Evolutionary conservation across 2,797 vertebrate species (phyloP).

Genomic region (Pristis pectinata): DNA sequence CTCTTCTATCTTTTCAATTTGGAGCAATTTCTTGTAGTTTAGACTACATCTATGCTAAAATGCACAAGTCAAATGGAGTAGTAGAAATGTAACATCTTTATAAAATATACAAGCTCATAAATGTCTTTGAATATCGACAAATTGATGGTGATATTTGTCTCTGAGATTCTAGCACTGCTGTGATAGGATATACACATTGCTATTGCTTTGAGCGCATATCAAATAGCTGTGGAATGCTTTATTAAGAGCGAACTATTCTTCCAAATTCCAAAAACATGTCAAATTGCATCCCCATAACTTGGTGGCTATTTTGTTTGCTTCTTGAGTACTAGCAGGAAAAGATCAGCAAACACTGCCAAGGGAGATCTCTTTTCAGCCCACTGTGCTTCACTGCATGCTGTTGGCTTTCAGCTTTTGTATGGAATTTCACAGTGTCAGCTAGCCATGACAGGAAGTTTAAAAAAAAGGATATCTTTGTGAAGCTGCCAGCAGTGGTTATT

Average conservation of each 20-base stretch:
- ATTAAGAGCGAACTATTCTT: slow-evolving; percentile 18
- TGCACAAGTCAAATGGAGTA: background rate
- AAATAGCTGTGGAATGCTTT: background rate
- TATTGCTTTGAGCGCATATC: background rate
- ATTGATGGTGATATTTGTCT: background rate
- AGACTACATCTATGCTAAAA: background rate
- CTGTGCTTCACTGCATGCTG: background rate
- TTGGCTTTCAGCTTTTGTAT: slow-evolving; percentile 15
- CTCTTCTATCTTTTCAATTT: background rate
- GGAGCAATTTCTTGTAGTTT: background rate
- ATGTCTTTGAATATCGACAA: background rate
- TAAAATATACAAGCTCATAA: slow-evolving; percentile 18
- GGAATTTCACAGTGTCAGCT: slow-evolving; percentile 18
- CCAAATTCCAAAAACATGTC: background rate
- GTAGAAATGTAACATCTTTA: background rate
- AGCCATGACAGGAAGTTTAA: background rate
- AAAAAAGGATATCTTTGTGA: background rate
- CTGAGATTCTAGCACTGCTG: slow-evolving; percentile 12
- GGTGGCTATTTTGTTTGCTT: slow-evolving; percentile 17
- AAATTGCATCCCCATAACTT: background rate
- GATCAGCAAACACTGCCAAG: background rate
- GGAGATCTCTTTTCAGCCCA: background rate
- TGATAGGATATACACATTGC: background rate
- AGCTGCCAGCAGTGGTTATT: background rate
- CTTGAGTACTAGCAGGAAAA: background rate